Conservation (phyloP, 1,140 invertebrate species). For the Stratiolaelaps scimitus region DNA sequence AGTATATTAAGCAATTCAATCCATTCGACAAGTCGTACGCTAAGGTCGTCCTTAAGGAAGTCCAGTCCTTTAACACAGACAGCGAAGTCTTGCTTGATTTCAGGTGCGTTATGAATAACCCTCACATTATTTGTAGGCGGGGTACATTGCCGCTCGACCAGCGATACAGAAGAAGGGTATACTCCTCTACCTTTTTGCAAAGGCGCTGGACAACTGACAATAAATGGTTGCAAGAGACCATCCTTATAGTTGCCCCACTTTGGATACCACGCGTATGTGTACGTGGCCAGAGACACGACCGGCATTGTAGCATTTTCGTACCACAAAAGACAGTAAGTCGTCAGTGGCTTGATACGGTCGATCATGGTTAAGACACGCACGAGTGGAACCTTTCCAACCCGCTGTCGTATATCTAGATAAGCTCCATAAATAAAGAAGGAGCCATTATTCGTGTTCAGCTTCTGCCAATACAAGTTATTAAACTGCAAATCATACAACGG, state of each 20-base stretch:
- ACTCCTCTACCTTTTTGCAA: constrained; percentile 46
- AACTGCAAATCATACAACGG: constrained; percentile 61
- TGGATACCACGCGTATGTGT: constrained; percentile 84
- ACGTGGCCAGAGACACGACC: constrained; percentile 56
- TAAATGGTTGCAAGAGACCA: constrained; percentile 75
- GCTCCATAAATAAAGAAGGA: constrained; percentile 78
- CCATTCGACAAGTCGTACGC: constrained; percentile 83
- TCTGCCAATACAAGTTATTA: constrained; percentile 84
- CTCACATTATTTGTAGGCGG: constrained; percentile 70
- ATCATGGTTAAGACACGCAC: constrained; percentile 79
- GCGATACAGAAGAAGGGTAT: constrained; percentile 66
- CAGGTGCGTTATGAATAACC: constrained; percentile 57
- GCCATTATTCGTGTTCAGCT: constrained; percentile 59
- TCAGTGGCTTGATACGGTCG: constrained; percentile 65
- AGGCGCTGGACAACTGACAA: constrained; percentile 72
- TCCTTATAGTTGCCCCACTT: constrained; percentile 90
- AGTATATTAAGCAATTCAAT: constrained; percentile 70
- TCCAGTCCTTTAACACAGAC: constrained; percentile 89
- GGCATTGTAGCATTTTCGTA: constrained; percentile 67
- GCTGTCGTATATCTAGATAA: constrained; percentile 65
- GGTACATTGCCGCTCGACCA: constrained; percentile 71
- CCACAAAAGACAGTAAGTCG: constrained; percentile 77
- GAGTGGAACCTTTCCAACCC: constrained; percentile 61
- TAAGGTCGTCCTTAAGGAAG: constrained; percentile 77
- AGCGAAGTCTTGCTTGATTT: constrained; percentile 63